These are phyloP conservation scores for Hydrophis major DNA, from an alignment of 2,797 vertebrate genomes.

Conservation along the genomic window DNA sequence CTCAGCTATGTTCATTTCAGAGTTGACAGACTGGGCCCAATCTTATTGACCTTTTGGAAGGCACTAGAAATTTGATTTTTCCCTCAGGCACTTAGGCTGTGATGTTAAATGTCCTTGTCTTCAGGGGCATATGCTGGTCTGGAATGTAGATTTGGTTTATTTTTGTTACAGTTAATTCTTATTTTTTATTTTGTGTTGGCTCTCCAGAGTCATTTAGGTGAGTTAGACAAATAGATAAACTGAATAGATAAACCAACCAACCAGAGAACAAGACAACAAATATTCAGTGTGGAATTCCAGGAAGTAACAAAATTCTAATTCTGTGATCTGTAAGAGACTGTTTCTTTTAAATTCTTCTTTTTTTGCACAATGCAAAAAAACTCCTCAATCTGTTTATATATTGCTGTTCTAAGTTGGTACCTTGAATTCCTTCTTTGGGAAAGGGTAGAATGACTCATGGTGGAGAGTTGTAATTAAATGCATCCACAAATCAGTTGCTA, in stretches of 20 bases:
- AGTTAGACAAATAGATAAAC: background rate
- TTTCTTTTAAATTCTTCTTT: background rate
- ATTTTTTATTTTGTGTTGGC: background rate
- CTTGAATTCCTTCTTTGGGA: conserved; percentile 6
- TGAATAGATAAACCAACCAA: background rate
- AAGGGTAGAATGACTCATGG: background rate
- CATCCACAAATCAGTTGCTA: background rate
- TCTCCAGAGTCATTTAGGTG: background rate
- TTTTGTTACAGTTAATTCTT: background rate
- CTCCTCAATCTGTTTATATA: conserved; percentile 8
- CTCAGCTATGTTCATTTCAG: no score
- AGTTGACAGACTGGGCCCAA: background rate
- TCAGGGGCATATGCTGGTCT: background rate
- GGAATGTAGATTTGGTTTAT: background rate
- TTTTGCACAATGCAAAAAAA: conserved; percentile 6
- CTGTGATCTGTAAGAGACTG: background rate
- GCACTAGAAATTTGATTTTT: background rate
- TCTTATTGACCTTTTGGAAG: background rate
- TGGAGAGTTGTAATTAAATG: conserved; percentile 12
- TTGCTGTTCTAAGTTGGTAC: background rate
- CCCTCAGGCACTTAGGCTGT: background rate
- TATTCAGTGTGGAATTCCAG: background rate
- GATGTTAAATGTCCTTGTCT: background rate
- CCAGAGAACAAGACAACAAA: background rate
- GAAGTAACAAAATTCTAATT: background rate